phyloP scores from a whole-genome alignment of 2,888 invertebrate genomes.

The Seira sanloemensis region DNA sequence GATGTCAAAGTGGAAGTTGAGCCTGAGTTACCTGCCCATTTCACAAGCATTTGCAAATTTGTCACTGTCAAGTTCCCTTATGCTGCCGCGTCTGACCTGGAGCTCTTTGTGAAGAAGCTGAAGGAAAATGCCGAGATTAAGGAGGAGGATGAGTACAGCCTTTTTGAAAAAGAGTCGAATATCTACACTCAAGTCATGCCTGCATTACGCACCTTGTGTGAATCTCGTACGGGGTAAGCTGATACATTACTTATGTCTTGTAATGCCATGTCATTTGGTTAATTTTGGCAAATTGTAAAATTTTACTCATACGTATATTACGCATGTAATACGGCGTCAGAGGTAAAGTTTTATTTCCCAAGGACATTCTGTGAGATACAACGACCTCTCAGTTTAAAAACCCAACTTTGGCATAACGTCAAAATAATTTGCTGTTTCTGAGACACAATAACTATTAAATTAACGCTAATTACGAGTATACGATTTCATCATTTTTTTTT shows the following conservation, averaged over 20 bases:
- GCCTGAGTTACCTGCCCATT: slow-evolving; percentile 59
- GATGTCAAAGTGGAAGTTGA: slow-evolving; percentile 51
- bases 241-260: neutral
- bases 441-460: neutral
- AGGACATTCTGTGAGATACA: neutral
- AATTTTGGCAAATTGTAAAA: neutral
- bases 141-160: slow-evolving; percentile 59
- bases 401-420: neutral
- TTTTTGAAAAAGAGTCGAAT: slow-evolving; percentile 66
- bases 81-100: slow-evolving; percentile 18
- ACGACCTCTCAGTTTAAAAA: neutral
- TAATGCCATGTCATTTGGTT: neutral
- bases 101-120: slow-evolving; percentile 61
- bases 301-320: neutral
- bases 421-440: neutral
- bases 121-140: slow-evolving; percentile 66
- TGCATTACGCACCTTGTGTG: slow-evolving; percentile 44
- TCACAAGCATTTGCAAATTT: slow-evolving; percentile 64
- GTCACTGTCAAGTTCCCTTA: slow-evolving; percentile 48
- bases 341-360: neutral
- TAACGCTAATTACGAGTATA: neutral
- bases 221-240: slow-evolving; percentile 55
- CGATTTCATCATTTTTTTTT: neutral
- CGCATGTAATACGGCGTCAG: neutral
- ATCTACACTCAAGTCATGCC: slow-evolving; percentile 59